Conservation (phyloP, 2,113 vertebrate genomes). For the Sorex fumeus region DNA sequence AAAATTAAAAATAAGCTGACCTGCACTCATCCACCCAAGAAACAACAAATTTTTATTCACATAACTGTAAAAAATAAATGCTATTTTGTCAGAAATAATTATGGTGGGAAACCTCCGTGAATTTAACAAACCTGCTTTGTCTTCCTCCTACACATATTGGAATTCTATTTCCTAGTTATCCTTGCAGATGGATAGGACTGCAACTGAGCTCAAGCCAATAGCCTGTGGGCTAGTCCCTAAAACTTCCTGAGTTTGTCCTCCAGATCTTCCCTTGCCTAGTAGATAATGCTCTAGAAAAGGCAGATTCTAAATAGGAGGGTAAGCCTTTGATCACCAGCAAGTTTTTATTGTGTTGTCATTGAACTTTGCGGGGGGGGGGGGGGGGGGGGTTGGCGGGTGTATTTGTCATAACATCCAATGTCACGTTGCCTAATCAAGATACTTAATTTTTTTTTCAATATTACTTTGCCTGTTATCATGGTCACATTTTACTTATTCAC, state of each 20-base stretch:
- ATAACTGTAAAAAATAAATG: neutral
- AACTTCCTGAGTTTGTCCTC: neutral
- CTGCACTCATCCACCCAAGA: too few species aligned
- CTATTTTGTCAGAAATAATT: neutral
- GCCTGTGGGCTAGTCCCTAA: neutral
- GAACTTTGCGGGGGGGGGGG: neutral
- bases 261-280: neutral
- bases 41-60: conserved; percentile 27
- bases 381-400: neutral
- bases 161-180: conserved; percentile 17
- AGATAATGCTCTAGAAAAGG: conserved; percentile 39
- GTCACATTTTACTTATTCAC: neutral
- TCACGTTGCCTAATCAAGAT: conserved; percentile 32
- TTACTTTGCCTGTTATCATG: neutral
- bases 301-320: neutral
- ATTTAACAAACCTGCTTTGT: neutral
- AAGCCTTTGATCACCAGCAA: neutral
- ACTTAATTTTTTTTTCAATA: neutral
- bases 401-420: neutral
- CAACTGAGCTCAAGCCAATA: neutral
- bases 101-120: neutral
- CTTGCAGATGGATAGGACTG: neutral
- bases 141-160: neutral
- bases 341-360: neutral
- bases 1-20: conserved; percentile 16